phyloP scores from a whole-genome alignment of 1,140 invertebrate species.

The Zaprionus vittiger region DNA sequence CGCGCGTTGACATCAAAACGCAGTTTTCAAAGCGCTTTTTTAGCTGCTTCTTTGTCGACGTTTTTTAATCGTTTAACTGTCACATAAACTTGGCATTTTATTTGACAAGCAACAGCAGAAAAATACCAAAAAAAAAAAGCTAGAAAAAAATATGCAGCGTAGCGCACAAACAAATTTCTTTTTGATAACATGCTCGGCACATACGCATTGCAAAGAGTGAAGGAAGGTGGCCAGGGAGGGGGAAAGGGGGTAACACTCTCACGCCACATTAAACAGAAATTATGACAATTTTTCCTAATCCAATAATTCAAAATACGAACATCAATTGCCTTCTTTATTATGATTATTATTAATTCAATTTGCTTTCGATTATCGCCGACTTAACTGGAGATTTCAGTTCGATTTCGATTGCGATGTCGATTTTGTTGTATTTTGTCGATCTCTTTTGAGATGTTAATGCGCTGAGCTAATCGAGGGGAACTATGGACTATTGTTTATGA shows the following conservation, averaged over 20 bases:
- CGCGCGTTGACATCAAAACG: conserved; percentile 61
- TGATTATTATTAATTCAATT: conserved; percentile 76
- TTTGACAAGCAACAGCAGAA: conserved; percentile 76
- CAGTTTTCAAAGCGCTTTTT: conserved; percentile 65
- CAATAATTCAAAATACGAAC: conserved; percentile 75
- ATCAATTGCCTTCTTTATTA: conserved; percentile 45
- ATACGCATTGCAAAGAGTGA: neutral
- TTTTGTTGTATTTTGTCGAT: neutral
- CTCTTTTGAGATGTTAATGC: conserved; percentile 67
- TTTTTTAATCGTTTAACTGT: conserved; percentile 79
- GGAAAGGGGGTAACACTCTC: conserved; percentile 28
- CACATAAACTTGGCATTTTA: conserved; percentile 80
- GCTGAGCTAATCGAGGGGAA: conserved; percentile 62
- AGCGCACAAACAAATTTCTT: conserved; percentile 63
- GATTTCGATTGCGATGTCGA: neutral
- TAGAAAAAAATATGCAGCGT: conserved; percentile 9
- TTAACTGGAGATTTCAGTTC: conserved; percentile 46
- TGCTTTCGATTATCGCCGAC: conserved; percentile 71
- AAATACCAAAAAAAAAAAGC: conserved; percentile 11
- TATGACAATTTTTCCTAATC: conserved; percentile 72
- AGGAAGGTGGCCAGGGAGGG: neutral
- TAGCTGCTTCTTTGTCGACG: conserved; percentile 24
- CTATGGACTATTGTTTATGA: conserved; percentile 48
- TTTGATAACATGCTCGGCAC: conserved; percentile 64
- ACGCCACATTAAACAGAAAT: conserved; percentile 75